These are phyloP conservation scores for Enteromius radiatus DNA, from an alignment of 2,797 vertebrate genomes.

Conservation along the genomic window DNA sequence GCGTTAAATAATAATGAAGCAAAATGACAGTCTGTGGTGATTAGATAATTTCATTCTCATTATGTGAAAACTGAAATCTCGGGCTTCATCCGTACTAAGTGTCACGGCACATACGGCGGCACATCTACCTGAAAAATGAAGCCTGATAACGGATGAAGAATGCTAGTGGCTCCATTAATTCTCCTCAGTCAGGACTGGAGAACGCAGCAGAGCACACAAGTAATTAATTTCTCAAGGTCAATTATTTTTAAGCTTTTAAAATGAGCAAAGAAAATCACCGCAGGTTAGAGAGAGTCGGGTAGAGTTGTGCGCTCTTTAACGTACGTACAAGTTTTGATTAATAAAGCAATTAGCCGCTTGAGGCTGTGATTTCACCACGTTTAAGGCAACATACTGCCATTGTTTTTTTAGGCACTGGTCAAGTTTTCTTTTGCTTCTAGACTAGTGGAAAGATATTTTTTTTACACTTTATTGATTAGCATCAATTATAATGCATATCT, in stretches of 20 bases:
- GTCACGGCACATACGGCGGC: conserved; percentile 35
- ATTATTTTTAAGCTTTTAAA: conserved; percentile 75
- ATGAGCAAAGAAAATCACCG: conserved; percentile 71
- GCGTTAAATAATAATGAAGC: conserved; percentile 33
- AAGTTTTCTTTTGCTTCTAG: background rate
- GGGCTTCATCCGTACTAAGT: background rate
- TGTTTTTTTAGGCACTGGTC: background rate
- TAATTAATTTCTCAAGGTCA: conserved; percentile 85
- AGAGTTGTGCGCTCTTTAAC: conserved; percentile 11
- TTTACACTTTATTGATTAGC: background rate
- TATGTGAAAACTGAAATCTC: conserved; percentile 22
- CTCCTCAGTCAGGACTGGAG: conserved; percentile 67
- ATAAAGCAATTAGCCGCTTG: background rate
- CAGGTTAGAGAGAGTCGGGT: conserved; percentile 55
- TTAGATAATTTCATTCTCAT: conserved; percentile 42
- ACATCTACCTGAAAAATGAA: conserved; percentile 74
- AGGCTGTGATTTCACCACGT: background rate
- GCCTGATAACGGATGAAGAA: conserved; percentile 69
- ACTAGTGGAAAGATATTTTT: background rate
- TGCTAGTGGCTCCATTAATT: conserved; percentile 74
- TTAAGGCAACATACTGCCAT: background rate
- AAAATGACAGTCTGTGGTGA: conserved; percentile 16
- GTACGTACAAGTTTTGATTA: background rate
- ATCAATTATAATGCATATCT: background rate
- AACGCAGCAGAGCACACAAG: conserved; percentile 73